Evolutionary conservation across 1,140 invertebrate species (phyloP).

Genomic region (Philopotamus ludificatus): DNA sequence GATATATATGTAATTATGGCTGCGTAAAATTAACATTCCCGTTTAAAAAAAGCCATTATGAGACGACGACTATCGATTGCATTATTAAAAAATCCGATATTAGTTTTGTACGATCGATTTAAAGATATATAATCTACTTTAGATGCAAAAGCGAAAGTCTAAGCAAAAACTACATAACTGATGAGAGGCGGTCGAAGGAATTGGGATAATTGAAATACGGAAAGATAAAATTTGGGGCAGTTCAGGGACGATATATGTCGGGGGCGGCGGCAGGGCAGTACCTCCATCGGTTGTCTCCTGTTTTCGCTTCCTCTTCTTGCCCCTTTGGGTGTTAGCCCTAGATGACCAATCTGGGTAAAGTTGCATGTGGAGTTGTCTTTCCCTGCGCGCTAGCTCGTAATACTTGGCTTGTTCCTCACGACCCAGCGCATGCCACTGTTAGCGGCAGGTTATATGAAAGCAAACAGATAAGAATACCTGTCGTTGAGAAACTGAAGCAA

Average conservation of each 20-base stretch:
- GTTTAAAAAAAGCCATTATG: too few relatives aligned
- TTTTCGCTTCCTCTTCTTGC: slow-evolving; percentile 99
- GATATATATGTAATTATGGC: too few relatives aligned
- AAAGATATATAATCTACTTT: slow-evolving; percentile 21
- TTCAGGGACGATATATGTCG: slow-evolving; percentile 17
- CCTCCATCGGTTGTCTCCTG: slow-evolving; percentile 96
- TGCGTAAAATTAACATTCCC: too few relatives aligned
- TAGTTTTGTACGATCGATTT: slow-evolving; percentile 4
- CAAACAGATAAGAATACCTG: slow-evolving; percentile 46
- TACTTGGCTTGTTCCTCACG: slow-evolving; percentile 99
- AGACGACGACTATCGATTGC: too few relatives aligned
- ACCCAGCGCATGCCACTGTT: slow-evolving; percentile 96
- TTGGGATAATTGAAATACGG: slow-evolving; percentile 17
- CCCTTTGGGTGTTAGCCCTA: slow-evolving; percentile 95
- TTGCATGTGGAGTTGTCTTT: slow-evolving; percentile 98
- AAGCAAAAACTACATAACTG: slow-evolving; percentile 19
- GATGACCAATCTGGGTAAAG: slow-evolving; percentile 99
- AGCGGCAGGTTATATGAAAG: slow-evolving; percentile 53
- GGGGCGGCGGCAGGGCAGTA: slow-evolving; percentile 58
- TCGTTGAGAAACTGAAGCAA: slow-evolving; percentile 19
- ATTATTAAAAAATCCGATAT: slow-evolving; percentile 20
- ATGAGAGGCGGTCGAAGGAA: slow-evolving; percentile 25
- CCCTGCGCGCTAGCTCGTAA: slow-evolving; percentile 97
- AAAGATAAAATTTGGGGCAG: slow-evolving; percentile 28
- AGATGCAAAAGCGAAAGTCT: slow-evolving; percentile 27